Evolutionary conservation across 1,140 invertebrate genomes (phyloP).

Genomic region (Musca domestica): DNA sequence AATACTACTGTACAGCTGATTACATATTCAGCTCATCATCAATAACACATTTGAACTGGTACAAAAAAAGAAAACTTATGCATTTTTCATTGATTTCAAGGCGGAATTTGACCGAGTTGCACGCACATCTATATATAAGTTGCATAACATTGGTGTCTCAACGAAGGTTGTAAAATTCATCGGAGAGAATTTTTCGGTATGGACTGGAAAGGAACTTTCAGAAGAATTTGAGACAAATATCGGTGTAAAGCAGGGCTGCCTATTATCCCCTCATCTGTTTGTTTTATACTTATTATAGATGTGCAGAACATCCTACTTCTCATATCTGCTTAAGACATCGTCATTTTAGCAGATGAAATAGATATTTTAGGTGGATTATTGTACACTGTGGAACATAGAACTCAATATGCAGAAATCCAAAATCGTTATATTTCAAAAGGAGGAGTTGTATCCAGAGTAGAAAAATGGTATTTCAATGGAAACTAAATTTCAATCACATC

Average conservation of each 20-base stretch:
- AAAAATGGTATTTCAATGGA: too few relatives aligned
- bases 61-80: neutral
- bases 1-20: too few relatives aligned
- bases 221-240: neutral
- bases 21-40: too few relatives aligned
- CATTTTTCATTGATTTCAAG: neutral
- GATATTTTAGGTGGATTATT: too few relatives aligned
- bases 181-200: neutral
- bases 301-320: neutral
- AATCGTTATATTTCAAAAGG: too few relatives aligned
- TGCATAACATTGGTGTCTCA: neutral
- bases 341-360: too few relatives aligned
- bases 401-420: too few relatives aligned
- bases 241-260: neutral
- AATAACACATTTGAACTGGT: neutral
- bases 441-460: too few relatives aligned
- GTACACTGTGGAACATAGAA: too few relatives aligned
- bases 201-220: neutral
- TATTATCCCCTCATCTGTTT: neutral
- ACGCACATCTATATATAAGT: neutral
- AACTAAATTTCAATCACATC: too few relatives aligned
- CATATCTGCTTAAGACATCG: neutral
- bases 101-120: neutral
- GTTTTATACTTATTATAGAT: neutral
- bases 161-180: neutral